phyloP scores from a whole-genome alignment of 2,797 vertebrate species.

The Crypturellus tataupa region DNA sequence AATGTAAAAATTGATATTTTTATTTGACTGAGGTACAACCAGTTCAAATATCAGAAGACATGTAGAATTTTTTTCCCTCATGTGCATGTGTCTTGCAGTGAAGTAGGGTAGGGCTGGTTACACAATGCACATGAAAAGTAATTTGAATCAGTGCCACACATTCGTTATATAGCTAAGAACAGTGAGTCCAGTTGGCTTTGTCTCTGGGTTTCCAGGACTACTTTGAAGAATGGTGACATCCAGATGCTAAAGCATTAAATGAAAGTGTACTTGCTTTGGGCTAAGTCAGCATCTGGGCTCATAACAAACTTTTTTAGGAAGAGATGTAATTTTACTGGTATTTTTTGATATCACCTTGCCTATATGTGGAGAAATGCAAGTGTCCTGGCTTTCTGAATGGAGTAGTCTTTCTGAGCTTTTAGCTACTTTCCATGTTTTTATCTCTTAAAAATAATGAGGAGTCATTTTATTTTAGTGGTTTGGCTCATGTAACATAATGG shows the following conservation, averaged over 20 bases:
- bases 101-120: background rate
- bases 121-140: background rate
- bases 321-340: background rate
- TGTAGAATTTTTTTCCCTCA: background rate
- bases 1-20: background rate
- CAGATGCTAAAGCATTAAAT: background rate
- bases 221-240: background rate
- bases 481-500: background rate
- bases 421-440: background rate
- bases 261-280: background rate
- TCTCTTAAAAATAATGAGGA: background rate
- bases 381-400: background rate
- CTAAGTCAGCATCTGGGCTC: background rate
- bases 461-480: constrained; percentile 2
- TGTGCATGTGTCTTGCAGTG: background rate
- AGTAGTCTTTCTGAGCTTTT: background rate
- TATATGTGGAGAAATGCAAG: background rate
- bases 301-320: background rate
- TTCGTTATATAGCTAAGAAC: background rate
- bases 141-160: background rate
- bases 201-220: background rate
- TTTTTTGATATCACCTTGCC: background rate
- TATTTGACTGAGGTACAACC: background rate
- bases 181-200: background rate
- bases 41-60: background rate